These are phyloP conservation scores for Idaea biselata DNA, from an alignment of 2,888 invertebrate species.

Conservation along the genomic window DNA sequence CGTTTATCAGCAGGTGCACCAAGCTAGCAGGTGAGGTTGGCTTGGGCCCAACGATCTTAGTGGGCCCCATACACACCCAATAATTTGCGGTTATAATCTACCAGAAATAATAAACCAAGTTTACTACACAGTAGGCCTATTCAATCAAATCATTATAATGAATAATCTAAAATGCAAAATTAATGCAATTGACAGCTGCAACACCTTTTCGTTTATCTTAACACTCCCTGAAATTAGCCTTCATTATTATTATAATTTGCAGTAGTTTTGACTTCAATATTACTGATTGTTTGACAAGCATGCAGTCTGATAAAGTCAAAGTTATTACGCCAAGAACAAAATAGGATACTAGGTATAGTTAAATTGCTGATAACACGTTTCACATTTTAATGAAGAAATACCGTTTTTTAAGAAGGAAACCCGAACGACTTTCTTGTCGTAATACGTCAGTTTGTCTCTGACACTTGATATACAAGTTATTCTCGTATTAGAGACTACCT, in stretches of 20 bases:
- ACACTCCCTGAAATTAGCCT: not conserved
- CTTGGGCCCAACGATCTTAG: no score
- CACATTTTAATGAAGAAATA: not conserved
- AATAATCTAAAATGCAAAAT: not conserved
- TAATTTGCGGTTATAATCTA: no score
- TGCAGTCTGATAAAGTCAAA: conserved; percentile 14
- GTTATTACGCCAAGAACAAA: conserved; percentile 5
- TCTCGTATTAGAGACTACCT: no score
- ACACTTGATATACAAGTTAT: no score
- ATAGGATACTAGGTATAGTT: not conserved
- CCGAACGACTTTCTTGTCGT: not conserved
- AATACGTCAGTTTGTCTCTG: not conserved
- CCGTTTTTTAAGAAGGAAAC: not conserved
- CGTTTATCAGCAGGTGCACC: no score
- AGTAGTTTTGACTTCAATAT: conserved; percentile 18
- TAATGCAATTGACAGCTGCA: not conserved
- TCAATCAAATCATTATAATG: not conserved
- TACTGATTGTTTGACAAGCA: conserved; percentile 19
- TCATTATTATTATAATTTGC: not conserved
- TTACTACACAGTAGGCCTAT: not conserved
- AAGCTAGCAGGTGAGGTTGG: no score
- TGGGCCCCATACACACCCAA: no score
- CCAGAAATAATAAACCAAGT: not conserved
- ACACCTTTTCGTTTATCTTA: not conserved
- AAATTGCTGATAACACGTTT: not conserved